Percentiles rank a stretch among this genome's conserved stretches.
Conservation (phyloP, 2,888 invertebrate species). For the Halictus ligatus region DNA sequence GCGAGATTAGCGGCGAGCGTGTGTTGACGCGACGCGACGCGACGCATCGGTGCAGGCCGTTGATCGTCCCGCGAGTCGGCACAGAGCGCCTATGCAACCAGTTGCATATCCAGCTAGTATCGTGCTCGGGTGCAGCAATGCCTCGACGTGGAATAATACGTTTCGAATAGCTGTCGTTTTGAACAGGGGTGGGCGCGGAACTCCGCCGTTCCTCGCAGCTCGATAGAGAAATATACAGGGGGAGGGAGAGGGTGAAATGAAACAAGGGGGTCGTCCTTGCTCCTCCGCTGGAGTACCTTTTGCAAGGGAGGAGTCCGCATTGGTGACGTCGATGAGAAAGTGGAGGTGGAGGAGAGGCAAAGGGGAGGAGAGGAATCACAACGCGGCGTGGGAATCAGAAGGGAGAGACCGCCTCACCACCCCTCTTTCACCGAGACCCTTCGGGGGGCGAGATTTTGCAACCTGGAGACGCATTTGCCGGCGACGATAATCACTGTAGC, state of each 20-base stretch:
- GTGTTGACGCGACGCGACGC: neutral
- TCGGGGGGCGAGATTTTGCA: constrained; percentile 68
- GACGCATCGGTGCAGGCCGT: neutral
- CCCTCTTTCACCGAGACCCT: constrained; percentile 60
- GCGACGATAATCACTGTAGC: constrained; percentile 54
- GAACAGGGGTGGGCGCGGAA: constrained; percentile 52
- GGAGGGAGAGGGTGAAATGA: constrained; percentile 36
- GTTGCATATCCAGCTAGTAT: constrained; percentile 55
- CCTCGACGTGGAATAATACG: constrained; percentile 45
- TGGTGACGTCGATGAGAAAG: constrained; percentile 52
- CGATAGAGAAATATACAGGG: neutral
- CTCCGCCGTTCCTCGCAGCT: neutral
- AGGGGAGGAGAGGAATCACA: constrained; percentile 63
- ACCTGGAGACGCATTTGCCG: constrained; percentile 60
- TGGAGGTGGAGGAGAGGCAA: constrained; percentile 64
- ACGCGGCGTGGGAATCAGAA: constrained; percentile 77
- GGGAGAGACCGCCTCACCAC: constrained; percentile 68
- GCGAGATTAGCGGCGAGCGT: constrained; percentile 24
- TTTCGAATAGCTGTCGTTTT: constrained; percentile 32
- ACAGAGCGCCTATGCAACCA: constrained; percentile 49
- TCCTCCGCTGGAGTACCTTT: constrained; percentile 47
- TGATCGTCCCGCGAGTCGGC: neutral
- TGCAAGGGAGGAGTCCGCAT: constrained; percentile 67
- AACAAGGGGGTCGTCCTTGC: constrained; percentile 48
- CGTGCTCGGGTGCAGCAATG: constrained; percentile 34